Conservation (phyloP, 2,888 invertebrate genomes). For the Erebia aethiops region DNA sequence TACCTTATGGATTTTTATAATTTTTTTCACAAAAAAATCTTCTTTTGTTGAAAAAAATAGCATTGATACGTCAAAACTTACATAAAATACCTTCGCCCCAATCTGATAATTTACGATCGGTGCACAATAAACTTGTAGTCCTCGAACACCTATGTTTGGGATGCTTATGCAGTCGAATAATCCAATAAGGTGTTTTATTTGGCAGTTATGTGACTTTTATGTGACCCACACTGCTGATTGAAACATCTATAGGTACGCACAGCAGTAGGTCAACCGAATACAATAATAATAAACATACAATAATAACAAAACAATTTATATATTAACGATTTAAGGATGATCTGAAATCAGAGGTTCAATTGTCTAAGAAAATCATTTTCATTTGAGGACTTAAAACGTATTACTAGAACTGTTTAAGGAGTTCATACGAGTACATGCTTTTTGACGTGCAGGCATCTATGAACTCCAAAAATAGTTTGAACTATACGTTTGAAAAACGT, state of each 20-base stretch:
- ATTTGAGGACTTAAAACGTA: no score
- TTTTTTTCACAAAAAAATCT: not conserved
- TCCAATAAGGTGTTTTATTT: slow-evolving; percentile 15
- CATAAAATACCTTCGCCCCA: slow-evolving; percentile 3
- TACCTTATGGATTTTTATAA: slow-evolving; percentile 1
- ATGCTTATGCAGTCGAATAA: slow-evolving; percentile 12
- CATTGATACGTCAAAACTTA: slow-evolving; percentile 11
- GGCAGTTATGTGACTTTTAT: slow-evolving; percentile 4
- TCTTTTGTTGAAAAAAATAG: not conserved
- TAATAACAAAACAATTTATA: not conserved
- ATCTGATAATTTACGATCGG: not conserved
- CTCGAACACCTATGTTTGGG: slow-evolving; percentile 30
- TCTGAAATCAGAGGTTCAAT: no score
- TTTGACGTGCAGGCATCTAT: no score
- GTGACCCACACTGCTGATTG: not conserved
- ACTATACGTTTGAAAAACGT: no score
- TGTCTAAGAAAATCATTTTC: no score
- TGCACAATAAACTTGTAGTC: not conserved
- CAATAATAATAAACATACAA: not conserved
- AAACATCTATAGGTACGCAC: not conserved
- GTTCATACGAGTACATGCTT: no score
- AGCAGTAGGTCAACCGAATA: not conserved
- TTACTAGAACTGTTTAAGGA: no score
- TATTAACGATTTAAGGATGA: no score
- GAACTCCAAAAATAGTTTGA: no score